phyloP scores from a whole-genome alignment of 2,113 vertebrate genomes.

The Lipotes vexillifer region DNA sequence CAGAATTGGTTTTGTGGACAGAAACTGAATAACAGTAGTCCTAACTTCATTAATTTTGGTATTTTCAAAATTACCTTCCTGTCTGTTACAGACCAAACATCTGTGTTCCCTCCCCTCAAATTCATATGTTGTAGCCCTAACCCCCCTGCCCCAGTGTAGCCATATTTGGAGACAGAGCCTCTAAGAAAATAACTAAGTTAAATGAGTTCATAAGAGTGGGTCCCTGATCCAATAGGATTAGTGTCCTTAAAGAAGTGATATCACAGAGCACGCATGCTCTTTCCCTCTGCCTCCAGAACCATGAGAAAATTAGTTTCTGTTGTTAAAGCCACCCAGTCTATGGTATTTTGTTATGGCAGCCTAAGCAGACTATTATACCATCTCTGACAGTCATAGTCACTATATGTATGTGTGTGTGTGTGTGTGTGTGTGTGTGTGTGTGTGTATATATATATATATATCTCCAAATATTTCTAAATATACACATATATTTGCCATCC shows the following conservation, averaged over 20 bases:
- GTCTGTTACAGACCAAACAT: background rate
- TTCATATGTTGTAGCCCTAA: background rate
- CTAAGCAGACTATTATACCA: background rate
- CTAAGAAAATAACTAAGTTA: background rate
- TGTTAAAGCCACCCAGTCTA: background rate
- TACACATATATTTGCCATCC: background rate
- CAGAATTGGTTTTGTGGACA: background rate
- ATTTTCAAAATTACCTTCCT: background rate
- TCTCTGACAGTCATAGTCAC: background rate
- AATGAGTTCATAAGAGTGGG: background rate
- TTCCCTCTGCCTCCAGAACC: background rate
- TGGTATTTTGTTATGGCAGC: background rate
- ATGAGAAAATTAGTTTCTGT: background rate
- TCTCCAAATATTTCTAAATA: background rate
- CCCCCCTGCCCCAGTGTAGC: background rate
- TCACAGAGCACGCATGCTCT: background rate
- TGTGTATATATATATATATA: background rate
- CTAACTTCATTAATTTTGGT: background rate
- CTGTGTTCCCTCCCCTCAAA: background rate
- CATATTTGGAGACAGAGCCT: background rate
- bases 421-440: background rate
- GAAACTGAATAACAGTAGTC: background rate
- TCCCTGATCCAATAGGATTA: too few species aligned
- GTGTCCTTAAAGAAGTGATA: background rate
- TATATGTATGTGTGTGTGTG: too few species aligned